These are phyloP conservation scores for Hoplias malabaricus DNA, from an alignment of 2,113 vertebrate species.

Conservation along the genomic window DNA sequence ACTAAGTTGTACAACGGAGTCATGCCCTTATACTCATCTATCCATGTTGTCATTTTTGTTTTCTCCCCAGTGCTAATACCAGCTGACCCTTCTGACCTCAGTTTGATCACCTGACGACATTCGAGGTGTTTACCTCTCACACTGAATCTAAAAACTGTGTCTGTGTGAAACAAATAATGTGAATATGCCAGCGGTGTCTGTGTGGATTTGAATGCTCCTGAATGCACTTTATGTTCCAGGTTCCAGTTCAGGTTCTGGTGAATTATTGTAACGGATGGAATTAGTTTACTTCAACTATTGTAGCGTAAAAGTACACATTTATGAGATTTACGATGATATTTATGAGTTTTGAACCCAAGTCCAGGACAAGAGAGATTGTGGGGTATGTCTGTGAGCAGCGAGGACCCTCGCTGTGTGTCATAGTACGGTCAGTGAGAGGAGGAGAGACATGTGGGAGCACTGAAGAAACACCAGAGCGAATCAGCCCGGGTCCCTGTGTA, in stretches of 20 bases:
- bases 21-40: background rate
- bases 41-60: background rate
- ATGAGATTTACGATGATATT: background rate
- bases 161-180: background rate
- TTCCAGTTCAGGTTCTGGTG: background rate
- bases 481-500: conserved; percentile 4
- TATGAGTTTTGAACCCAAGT: background rate
- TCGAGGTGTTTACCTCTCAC: background rate
- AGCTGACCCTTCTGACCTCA: background rate
- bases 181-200: background rate
- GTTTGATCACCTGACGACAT: conserved; percentile 19
- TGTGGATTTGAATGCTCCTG: background rate
- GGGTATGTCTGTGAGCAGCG: background rate
- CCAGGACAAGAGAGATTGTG: conserved; percentile 12
- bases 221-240: background rate
- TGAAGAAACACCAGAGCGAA: background rate
- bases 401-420: background rate
- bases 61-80: background rate
- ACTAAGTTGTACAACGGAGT: conserved; percentile 23
- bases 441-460: background rate
- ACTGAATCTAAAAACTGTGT: background rate
- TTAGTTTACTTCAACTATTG: background rate
- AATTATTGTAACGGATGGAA: background rate
- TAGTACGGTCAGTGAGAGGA: background rate
- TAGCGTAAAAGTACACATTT: background rate